Percentiles rank a stretch among this genome's conserved stretches.
phyloP scores from a whole-genome alignment of 2,113 vertebrate genomes.

The Brachirus orientalis region DNA sequence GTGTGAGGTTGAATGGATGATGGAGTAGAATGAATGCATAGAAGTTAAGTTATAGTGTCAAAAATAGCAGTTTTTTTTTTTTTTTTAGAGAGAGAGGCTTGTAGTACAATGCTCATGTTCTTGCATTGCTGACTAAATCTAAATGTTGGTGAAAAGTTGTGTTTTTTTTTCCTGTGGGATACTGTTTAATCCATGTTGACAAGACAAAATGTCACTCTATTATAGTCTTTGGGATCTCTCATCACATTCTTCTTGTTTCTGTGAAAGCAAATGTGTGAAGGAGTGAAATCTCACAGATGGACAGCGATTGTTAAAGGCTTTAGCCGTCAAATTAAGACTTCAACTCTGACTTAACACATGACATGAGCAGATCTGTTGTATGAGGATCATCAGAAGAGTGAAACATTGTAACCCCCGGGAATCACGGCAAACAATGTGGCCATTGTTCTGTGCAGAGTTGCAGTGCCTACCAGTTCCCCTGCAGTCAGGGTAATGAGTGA shows the following conservation, averaged over 20 bases:
- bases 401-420: constrained; percentile 49
- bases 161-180: constrained; percentile 48
- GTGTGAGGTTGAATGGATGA: no score
- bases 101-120: constrained; percentile 31
- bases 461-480: not conserved
- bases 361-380: constrained; percentile 42
- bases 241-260: constrained; percentile 64
- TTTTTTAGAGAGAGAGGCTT: no score
- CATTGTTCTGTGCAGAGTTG: constrained; percentile 26
- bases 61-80: no score
- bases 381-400: constrained; percentile 17
- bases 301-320: constrained; percentile 71
- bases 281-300: constrained; percentile 79
- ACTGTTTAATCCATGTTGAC: constrained; percentile 65
- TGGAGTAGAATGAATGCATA: no score
- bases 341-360: constrained; percentile 49
- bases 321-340: constrained; percentile 58
- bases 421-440: constrained; percentile 45
- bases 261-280: constrained; percentile 72
- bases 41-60: no score
- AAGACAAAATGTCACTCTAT: constrained; percentile 69
- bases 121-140: constrained; percentile 5
- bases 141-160: constrained; percentile 33
- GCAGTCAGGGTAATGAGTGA: constrained; percentile 33
- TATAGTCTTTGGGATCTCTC: constrained; percentile 60